Evolutionary conservation across 2,113 vertebrate genomes (phyloP).

Genomic region (Neotoma lepida): DNA sequence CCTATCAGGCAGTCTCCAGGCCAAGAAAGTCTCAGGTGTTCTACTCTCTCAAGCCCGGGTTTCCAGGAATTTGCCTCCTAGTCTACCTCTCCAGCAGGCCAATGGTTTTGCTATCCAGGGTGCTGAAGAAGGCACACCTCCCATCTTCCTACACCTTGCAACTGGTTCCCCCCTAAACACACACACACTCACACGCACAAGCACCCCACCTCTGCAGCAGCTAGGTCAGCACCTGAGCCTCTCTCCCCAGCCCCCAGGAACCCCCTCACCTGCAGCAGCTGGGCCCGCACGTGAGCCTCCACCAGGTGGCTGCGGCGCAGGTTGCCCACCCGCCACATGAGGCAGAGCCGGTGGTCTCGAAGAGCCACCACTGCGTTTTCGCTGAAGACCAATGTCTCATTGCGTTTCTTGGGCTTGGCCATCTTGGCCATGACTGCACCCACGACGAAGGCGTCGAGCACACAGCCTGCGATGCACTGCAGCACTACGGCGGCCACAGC

Average conservation of each 20-base stretch:
- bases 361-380: slow-evolving; percentile 91
- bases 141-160: neutral
- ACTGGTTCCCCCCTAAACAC: neutral
- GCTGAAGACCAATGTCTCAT: slow-evolving; percentile 93
- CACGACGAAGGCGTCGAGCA: slow-evolving; percentile 95
- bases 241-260: too few relatives aligned
- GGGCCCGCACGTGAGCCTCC: slow-evolving; percentile 93
- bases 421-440: slow-evolving; percentile 95
- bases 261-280: slow-evolving; percentile 88
- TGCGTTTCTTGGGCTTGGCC: slow-evolving; percentile 96
- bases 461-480: slow-evolving; percentile 95
- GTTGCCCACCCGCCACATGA: slow-evolving; percentile 96
- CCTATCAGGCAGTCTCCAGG: neutral
- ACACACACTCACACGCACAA: neutral
- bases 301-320: slow-evolving; percentile 93
- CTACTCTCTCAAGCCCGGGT: neutral
- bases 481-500: slow-evolving; percentile 93
- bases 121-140: neutral
- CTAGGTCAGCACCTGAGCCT: neutral
- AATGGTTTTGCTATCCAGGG: neutral
- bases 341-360: slow-evolving; percentile 91
- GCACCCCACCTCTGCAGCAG: neutral
- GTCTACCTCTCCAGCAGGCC: neutral
- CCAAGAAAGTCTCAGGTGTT: neutral
- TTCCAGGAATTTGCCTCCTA: neutral